These are phyloP conservation scores for Habrosyne pyritoides DNA, from an alignment of 2,888 invertebrate species.

Conservation along the genomic window DNA sequence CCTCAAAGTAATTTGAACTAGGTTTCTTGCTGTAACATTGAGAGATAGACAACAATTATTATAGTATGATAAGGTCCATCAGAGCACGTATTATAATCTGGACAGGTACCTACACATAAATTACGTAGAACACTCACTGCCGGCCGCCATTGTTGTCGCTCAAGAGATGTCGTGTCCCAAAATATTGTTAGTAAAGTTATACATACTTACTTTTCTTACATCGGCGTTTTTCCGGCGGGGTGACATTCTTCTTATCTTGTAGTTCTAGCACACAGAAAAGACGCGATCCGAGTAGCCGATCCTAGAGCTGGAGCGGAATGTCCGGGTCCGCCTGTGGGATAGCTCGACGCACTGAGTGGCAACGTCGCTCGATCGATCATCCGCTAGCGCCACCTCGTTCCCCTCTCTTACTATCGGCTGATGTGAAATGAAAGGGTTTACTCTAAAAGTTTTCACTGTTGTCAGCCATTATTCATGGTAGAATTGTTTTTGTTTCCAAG, in stretches of 20 bases:
- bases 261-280: background rate
- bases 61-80: too few relatives aligned
- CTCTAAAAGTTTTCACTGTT: background rate
- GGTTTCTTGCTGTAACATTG: too few relatives aligned
- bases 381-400: constrained; percentile 29
- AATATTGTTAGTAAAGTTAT: too few relatives aligned
- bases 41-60: too few relatives aligned
- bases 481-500: too few relatives aligned
- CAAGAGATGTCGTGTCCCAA: constrained; percentile 62
- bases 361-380: constrained; percentile 77
- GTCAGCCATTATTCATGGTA: too few relatives aligned
- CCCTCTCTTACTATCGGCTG: constrained; percentile 14
- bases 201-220: too few relatives aligned
- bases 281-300: background rate
- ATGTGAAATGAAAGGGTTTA: background rate
- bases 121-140: background rate
- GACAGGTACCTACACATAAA: background rate
- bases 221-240: too few relatives aligned
- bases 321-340: constrained; percentile 14
- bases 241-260: background rate
- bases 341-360: constrained; percentile 58
- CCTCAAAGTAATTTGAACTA: too few relatives aligned
- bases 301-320: too few relatives aligned
- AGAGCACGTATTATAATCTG: too few relatives aligned
- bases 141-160: constrained; percentile 10